Evolutionary conservation across 2,113 vertebrate species (phyloP), one percentile per base, ranked within the genome.

Genomic region (Marcusenius ussheri): DNA sequence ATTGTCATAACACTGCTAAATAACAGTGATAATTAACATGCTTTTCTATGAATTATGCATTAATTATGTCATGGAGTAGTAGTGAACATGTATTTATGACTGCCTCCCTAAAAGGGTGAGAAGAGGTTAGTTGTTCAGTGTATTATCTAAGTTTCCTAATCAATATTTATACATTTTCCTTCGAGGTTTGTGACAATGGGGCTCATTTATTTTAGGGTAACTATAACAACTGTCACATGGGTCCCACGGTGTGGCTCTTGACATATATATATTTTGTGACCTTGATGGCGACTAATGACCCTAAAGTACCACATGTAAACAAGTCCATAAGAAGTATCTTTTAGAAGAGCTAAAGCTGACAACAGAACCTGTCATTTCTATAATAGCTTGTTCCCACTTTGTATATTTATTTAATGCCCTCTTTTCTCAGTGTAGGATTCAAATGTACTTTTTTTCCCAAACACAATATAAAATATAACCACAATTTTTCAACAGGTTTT

Each of bases 121-220:
- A 90, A 92, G 94, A 92, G 96, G 94, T 94, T 94, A 93, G 87
- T 94, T 91, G 95, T 96, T 95, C 94, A 94, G 94, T 94, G 92
- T 95, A 93, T 93, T 92, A 85, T 92, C 93, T 92, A 94, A 94
- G 92, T 95, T 96, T 93, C 91, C 93, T 95, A 96, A 97, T 97
- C 96, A 97, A 97, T 97, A 97, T 96, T 97, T 96, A 96, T 95
- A 95, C 94, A 95, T 96, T 96, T 94, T 91, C 93, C 93, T 94
- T 90, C 93, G 94, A 95, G 96, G 93, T 93, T 96, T 96, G 96
- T 96, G 95, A 91, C 93, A 95, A 62, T 50, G 92, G 89, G n/a
- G 77, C 93, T 93, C 94, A 95, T 96, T 95, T 93, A 93, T 96
- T 96, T 95, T 77, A 95, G 94, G 95, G 93, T 96, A 96, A 97